A percentile compares a stretch with the other conserved stretches of the same genome.
These are phyloP conservation scores for Pogonomyrmex californicus DNA, from an alignment of 1,140 invertebrate genomes.

Conservation along the genomic window DNA sequence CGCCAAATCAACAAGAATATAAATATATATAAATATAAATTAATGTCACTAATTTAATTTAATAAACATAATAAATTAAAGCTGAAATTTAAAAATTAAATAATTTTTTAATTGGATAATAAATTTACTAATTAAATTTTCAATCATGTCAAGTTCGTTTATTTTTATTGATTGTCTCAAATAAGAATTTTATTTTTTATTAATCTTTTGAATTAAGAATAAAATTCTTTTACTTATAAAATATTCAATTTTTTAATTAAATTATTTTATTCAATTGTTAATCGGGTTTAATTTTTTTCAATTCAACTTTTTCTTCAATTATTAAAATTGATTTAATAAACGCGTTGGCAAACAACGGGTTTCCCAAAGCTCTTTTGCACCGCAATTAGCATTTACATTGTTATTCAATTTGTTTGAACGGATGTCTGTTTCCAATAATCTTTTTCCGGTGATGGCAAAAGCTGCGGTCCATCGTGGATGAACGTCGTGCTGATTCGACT, in stretches of 20 bases:
- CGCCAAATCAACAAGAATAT: neutral
- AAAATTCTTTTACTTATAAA: too few species aligned
- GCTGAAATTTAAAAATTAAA: neutral
- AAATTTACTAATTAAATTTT: constrained; percentile 24
- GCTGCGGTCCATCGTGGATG: neutral
- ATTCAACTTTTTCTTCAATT: too few species aligned
- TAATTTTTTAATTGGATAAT: neutral
- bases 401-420: neutral
- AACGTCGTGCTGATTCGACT: constrained; percentile 17
- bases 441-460: neutral
- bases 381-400: constrained; percentile 15
- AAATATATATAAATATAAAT: neutral
- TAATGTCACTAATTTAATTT: neutral
- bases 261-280: constrained; percentile 2
- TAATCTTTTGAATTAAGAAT: too few species aligned
- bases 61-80: neutral
- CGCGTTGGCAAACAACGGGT: neutral
- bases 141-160: neutral
- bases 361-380: constrained; percentile 13
- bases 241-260: too few species aligned
- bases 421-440: neutral
- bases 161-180: neutral
- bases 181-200: too few species aligned
- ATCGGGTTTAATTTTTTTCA: neutral
- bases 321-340: neutral